These are phyloP conservation scores for Cliona cf. orientalis DNA, from an alignment of 37 sponge, comb jelly and placozoan species.

Conservation along the genomic window DNA sequence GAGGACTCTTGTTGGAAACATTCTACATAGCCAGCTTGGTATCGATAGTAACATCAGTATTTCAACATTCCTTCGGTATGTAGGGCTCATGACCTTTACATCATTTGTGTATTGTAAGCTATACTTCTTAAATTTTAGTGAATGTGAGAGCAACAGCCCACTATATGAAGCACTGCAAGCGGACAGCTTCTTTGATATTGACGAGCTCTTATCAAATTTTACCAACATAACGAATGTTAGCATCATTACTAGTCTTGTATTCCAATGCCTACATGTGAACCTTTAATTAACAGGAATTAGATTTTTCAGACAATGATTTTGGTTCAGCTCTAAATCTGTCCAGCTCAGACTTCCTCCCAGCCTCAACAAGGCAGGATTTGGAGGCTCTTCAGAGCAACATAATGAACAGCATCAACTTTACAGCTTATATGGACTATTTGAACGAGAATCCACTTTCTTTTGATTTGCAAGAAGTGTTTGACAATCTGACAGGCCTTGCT, in stretches of 20 bases:
- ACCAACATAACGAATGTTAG: conserved; percentile 11
- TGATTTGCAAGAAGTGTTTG: neutral
- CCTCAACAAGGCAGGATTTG: neutral
- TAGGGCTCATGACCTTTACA: too few relatives aligned
- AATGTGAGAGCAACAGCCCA: conserved; percentile 9
- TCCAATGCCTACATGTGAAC: neutral
- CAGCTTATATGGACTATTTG: neutral
- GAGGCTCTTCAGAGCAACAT: neutral
- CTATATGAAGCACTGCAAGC: conserved; percentile 14
- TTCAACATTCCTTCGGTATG: neutral
- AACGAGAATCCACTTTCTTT: neutral
- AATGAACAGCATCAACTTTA: neutral
- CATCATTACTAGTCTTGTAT: neutral
- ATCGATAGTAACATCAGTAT: conserved; percentile 17
- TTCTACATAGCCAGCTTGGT: neutral
- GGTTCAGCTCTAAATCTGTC: neutral
- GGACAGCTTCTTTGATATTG: neutral
- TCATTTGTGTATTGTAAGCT: too few relatives aligned
- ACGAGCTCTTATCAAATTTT: neutral
- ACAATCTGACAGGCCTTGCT: conserved; percentile 7
- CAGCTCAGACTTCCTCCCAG: neutral
- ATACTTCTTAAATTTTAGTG: neutral
- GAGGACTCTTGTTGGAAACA: conserved; percentile 10
- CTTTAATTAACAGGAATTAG: neutral
- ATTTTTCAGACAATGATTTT: neutral